Evolutionary conservation across 2,888 invertebrate species (phyloP), one percentile per base, ranked within the genome.

Genomic region (Hedya salicella): DNA sequence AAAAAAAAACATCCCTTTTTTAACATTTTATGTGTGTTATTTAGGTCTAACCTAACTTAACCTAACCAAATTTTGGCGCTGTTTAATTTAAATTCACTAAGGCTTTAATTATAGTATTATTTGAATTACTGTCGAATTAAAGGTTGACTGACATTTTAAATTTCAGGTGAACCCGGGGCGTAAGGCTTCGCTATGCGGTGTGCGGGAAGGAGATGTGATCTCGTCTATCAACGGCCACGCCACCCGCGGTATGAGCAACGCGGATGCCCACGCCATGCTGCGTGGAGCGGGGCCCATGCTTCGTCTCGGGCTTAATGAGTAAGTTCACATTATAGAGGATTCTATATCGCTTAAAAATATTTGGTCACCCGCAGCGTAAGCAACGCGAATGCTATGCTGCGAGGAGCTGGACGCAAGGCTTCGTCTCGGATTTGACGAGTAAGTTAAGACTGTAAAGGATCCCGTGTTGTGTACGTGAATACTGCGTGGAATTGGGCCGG

Each of bases 101-200:
- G n/a, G n/a, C n/a, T n/a, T n/a, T n/a, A n/a, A n/a, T n/a, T n/a
- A n/a, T n/a, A 25, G 25, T 25, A 36, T 2, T 36, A 9, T 36
- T 9, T 2, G 9, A 36, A 36, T 11, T 5, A 21, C 16, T 19
- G 2, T 25, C 25, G 39, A 13, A 14, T n/a, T n/a, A n/a, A n/a
- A n/a, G n/a, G 42, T 25, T 66, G 11, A 32, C 39, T 40, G 40
- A 8, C 6, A 32, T 52, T 56, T 53, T 13, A 71, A 59, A 53
- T 94, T 95, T 61, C 94, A 97, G 97, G 96, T 97, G 75, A 97
- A 97, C 87, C 96, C 96, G 9, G 96, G 96, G 62, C 96, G 97
- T 76, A 96, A 97, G 83, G 96, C 97, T n/a, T 95, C 96, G 32
- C 90, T 95, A 74, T 94, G 95, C 78, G 97, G 97, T 6, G 94